Base-by-base conservation (phyloP, 1,140 invertebrate species). In the Papilio glaucus region DNA sequence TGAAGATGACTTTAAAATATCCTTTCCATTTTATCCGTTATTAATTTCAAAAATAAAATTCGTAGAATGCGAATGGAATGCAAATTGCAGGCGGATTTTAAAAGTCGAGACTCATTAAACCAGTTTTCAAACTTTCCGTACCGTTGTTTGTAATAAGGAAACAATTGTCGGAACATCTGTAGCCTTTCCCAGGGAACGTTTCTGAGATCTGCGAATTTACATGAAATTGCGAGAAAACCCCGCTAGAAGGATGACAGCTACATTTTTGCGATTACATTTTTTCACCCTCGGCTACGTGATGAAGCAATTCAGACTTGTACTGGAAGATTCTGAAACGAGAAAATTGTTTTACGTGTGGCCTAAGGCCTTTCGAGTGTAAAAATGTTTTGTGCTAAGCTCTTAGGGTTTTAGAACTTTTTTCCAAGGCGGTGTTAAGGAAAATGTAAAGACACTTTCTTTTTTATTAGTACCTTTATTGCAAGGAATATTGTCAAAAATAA, bases 281-380 rank as follows among this genome's bases (percentile, higher is more conserved):
- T 69, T 49, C 29, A 26, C 67, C 67, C 67, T 69, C 24, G n/a
- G 42, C 67, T 69, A 69, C 42, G 67, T 53, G 67, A 69, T 69
- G 67, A 69, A 69, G 67, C 67, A 53, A 53, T 69, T 69, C 67
- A 49, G 67, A 69, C 42, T 26, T 49, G 41, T 49, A 18, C 67
- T 33, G 42, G 15, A 49, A 69, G 42, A 26, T 33, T 29, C 39
- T 41, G 49, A 26, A 41, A 68, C 21, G 37, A 49, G 67, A 53
- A 69, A 69, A 69, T 69, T 69, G 67, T 69, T 69, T 69, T 69
- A 69, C 67, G 42, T 69, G 67, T 26, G 10, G 29, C 45, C 29
- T 18, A 37, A 21, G 38, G 62, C 62, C 29, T 37, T 68, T 42
- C 26, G 13, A 49, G 45, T 69, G 67, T 10, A 53, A 53, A 69